Base-by-base conservation (phyloP, 2,888 invertebrate species). In the Cyclophora punctaria region DNA sequence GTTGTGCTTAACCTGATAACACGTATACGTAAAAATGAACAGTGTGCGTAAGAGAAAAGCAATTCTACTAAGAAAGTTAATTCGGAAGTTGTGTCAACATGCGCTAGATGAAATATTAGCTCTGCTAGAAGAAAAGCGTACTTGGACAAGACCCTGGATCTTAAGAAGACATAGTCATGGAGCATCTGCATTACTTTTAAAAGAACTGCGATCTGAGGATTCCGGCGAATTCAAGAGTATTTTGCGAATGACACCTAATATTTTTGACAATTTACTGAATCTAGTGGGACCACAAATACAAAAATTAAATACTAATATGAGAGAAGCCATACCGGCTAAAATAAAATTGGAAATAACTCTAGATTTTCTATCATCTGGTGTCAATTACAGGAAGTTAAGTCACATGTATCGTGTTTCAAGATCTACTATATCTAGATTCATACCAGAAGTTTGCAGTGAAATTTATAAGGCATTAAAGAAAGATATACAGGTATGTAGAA, bases 1-100 rank as follows among this genome's bases (percentile, higher is more conserved):
- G 45, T 34, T 33, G 45, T 45, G 45, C 40, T 41, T 7, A 34
- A 45, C 41, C 45, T 50, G 40, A 50, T 47, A 43, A 46, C 47
- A 40, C 50, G 50, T 50, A 47, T 41, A 51, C 20, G 20, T 20
- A 20, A 20, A 51, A 51, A 51, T 51, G 48, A 51, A 51, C 45
- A 48, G 51, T 48, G 46, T 20, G 37, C 51, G 47, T 20, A 51
- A 51, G 43, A 51, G 48, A 51, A 51, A 51, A 43, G 48, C 48
- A 45, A 48, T 41, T 41, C 41, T 7, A 41, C 41, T 41, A 7
- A 41, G 7, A 41, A 7, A 41, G 41, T 41, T 41, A 41, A 7
- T 41, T 41, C 41, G 43, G 20, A 43, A 43, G 20, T 20, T 43
- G 43, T 43, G 43, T 20, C 43, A 43, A 43, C 20, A 20, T 7